phyloP scores from a whole-genome alignment of 2,797 vertebrate species.

The Pseudomugil gertrudae region DNA sequence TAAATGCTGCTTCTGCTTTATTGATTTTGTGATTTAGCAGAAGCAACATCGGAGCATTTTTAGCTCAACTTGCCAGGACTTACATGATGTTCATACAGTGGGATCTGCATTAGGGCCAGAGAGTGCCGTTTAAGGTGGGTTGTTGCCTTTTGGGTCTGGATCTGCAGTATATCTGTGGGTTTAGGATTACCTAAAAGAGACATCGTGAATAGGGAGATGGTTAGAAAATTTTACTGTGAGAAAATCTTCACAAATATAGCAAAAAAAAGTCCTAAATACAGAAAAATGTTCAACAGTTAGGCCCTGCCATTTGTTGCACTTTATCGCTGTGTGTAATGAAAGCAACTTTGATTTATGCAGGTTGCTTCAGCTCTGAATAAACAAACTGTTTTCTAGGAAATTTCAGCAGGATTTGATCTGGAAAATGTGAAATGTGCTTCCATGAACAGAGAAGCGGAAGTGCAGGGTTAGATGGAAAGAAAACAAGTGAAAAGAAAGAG shows the following conservation, averaged over 20 bases:
- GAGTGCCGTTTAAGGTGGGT: constrained; percentile 44
- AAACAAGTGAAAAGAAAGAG: constrained; percentile 35
- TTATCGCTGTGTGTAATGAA: neutral
- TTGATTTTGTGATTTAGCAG: neutral
- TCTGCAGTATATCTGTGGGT: constrained; percentile 49
- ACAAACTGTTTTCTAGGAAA: constrained; percentile 34
- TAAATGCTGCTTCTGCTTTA: neutral
- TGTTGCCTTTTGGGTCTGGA: constrained; percentile 59
- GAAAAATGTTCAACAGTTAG: constrained; percentile 38
- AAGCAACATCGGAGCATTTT: neutral
- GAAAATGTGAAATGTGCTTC: constrained; percentile 42
- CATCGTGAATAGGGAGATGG: constrained; percentile 56
- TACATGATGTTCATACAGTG: constrained; percentile 4
- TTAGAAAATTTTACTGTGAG: constrained; percentile 27
- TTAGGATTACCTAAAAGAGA: constrained; percentile 54
- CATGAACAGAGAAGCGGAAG: constrained; percentile 38
- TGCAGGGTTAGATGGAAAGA: constrained; percentile 39
- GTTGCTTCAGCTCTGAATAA: constrained; percentile 40
- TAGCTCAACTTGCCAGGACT: constrained; percentile 6
- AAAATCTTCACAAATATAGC: constrained; percentile 34
- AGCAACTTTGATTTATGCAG: constrained; percentile 45
- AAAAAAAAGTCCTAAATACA: constrained; percentile 28
- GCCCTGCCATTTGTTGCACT: constrained; percentile 32
- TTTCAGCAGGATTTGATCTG: constrained; percentile 27
- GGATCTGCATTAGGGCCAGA: constrained; percentile 16